Conservation (phyloP, 1,140 invertebrate species). For the Philopotamus ludificatus region DNA sequence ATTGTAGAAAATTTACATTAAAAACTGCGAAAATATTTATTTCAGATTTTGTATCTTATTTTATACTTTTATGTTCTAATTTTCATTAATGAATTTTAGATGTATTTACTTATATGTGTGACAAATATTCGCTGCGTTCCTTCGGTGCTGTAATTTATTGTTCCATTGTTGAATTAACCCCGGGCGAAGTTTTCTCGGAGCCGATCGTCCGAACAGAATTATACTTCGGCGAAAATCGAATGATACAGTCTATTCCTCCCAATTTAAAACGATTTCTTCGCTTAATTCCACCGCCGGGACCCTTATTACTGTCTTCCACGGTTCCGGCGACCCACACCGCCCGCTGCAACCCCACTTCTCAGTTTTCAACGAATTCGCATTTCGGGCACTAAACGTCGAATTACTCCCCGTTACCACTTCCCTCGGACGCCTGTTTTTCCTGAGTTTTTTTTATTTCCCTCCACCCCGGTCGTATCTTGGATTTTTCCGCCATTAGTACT, state of each 20-base stretch:
- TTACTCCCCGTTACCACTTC: slow-evolving; percentile 19
- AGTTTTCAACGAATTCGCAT: slow-evolving; percentile 10
- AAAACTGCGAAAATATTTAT: no score
- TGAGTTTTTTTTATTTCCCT: slow-evolving; percentile 50
- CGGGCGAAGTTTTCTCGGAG: neutral
- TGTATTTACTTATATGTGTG: no score
- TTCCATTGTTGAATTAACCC: no score
- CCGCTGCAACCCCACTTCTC: no score
- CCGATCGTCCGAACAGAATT: neutral
- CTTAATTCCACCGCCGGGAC: neutral
- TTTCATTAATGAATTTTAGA: no score
- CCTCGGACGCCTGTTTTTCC: slow-evolving; percentile 47
- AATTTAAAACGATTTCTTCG: neutral
- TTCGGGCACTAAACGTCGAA: slow-evolving; percentile 23
- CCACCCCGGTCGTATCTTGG: slow-evolving; percentile 25
- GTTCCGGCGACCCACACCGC: neutral
- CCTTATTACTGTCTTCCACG: slow-evolving; percentile 21
- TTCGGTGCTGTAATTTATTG: no score
- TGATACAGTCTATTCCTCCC: neutral
- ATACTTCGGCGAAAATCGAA: neutral
- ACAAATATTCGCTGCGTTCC: no score
- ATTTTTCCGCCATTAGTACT: slow-evolving; percentile 32
- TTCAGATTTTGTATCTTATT: no score
- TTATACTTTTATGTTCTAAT: no score
- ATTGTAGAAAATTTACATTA: no score